These are phyloP conservation scores for Sarotherodon lohbergeri DNA, from an alignment of 2,113 vertebrate species.

Conservation along the genomic window DNA sequence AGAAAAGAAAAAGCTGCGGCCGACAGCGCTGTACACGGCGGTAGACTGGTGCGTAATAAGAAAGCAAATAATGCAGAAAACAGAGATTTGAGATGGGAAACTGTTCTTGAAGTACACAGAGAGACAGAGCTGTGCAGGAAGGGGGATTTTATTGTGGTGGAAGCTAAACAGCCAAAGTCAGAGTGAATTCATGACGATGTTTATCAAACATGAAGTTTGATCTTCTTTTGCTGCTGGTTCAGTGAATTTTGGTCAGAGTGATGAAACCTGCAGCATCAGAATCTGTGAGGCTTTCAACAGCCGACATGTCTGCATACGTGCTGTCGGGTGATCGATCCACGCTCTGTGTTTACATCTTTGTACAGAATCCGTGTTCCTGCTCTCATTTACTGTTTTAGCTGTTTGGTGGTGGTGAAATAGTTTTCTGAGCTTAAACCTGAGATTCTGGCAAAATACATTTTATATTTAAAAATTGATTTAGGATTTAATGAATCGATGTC, in stretches of 20 bases:
- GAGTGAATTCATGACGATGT: not conserved
- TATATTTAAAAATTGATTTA: not conserved
- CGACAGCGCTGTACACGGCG: no score
- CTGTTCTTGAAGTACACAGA: not conserved
- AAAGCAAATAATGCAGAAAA: not conserved
- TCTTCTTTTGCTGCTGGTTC: not conserved
- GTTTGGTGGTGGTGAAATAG: not conserved
- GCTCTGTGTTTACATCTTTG: no score
- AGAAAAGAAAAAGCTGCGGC: no score
- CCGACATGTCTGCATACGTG: no score
- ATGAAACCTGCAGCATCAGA: no score
- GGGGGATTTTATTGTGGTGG: not conserved
- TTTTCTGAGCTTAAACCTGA: rapidly evolving
- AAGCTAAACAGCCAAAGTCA: not conserved
- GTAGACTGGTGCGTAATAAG: no score
- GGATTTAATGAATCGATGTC: not conserved
- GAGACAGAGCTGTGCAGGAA: not conserved
- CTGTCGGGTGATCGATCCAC: no score
- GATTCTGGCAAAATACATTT: not conserved
- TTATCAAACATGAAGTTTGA: not conserved
- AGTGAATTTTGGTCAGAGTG: no score
- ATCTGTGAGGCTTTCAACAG: no score
- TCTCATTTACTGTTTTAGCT: no score
- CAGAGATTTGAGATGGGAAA: not conserved
- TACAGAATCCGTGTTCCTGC: no score